Evolutionary conservation across 2,113 vertebrate species (phyloP).

Genomic region (Steatornis caripensis): DNA sequence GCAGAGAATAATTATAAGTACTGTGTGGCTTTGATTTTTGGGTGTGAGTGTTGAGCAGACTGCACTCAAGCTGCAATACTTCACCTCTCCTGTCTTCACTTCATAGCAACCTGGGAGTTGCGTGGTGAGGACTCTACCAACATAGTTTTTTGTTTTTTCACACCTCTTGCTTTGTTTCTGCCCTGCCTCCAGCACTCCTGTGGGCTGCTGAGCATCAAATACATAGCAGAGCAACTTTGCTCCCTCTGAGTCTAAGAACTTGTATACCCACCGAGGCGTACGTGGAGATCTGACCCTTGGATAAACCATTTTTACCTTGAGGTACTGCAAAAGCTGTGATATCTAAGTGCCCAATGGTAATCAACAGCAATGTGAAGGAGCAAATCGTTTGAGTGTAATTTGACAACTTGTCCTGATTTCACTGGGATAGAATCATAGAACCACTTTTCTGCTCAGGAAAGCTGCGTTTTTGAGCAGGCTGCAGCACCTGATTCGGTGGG

Average conservation of each 20-base stretch:
- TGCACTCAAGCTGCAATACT: background rate
- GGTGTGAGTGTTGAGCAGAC: background rate
- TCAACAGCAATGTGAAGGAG: background rate
- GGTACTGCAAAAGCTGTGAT: background rate
- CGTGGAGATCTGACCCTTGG: background rate
- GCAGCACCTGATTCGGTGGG: too few relatives aligned
- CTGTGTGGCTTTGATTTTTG: background rate
- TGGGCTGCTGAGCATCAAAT: background rate
- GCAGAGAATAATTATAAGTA: background rate
- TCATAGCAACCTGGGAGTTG: background rate
- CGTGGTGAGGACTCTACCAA: background rate
- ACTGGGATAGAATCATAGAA: too few relatives aligned
- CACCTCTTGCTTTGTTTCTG: background rate
- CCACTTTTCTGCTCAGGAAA: too few relatives aligned
- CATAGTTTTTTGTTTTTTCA: background rate
- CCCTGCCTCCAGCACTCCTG: background rate
- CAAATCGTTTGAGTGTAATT: background rate
- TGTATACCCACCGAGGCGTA: rapidly evolving
- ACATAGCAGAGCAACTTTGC: background rate
- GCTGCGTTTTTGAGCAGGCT: too few relatives aligned
- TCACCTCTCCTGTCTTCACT: background rate
- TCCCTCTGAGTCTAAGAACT: background rate
- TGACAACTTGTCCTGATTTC: too few relatives aligned
- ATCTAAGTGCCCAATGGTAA: background rate
- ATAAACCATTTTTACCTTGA: background rate